Evolutionary conservation across 2,797 vertebrate species (phyloP).

Genomic region (Coreius guichenoti): DNA sequence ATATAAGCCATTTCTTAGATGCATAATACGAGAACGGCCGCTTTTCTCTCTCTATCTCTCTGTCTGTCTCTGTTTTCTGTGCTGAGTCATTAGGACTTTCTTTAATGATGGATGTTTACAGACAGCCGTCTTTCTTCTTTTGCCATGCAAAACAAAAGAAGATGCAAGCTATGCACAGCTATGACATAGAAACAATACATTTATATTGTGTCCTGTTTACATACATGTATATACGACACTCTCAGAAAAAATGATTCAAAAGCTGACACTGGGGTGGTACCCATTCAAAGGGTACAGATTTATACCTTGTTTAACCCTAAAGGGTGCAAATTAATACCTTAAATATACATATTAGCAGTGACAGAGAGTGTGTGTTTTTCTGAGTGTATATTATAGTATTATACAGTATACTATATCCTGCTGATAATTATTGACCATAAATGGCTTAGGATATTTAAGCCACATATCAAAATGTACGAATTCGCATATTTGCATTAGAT

Average conservation of each 20-base stretch:
- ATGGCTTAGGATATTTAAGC: not conserved
- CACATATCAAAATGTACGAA: not conserved
- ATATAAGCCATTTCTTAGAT: not conserved
- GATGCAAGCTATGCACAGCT: not conserved
- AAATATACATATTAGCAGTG: not conserved
- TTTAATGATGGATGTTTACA: conserved; percentile 28
- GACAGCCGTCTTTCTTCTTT: not conserved
- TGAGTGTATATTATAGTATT: not conserved
- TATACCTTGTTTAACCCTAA: not conserved
- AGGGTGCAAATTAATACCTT: not conserved
- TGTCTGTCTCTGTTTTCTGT: not conserved
- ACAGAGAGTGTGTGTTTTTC: not conserved
- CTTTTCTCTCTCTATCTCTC: not conserved
- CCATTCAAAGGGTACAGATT: not conserved
- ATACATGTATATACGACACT: not conserved
- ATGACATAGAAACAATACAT: not conserved
- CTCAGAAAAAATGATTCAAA: not conserved
- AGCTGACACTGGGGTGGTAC: not conserved
- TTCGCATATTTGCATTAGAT: not conserved
- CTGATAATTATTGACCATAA: not conserved
- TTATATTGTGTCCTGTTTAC: not conserved
- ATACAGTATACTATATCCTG: not conserved
- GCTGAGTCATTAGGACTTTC: conserved; percentile 28
- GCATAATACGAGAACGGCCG: not conserved
- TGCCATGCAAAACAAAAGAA: conserved; percentile 2